A percentile compares a stretch with the other conserved stretches of the same genome.
Conservation (phyloP, 2,113 vertebrate species). For the Hyla sarda region DNA sequence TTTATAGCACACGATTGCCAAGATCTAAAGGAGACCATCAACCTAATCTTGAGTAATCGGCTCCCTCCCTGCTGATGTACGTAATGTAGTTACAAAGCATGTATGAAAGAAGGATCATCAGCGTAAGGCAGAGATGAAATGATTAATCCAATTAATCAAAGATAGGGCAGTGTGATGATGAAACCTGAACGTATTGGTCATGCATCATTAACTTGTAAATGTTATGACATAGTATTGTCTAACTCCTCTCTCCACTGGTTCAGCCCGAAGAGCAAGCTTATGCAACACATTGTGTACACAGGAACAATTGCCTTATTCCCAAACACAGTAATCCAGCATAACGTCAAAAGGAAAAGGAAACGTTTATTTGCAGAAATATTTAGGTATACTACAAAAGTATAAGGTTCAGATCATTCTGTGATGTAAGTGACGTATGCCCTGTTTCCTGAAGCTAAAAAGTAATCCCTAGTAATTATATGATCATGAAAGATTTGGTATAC, state of each 20-base stretch:
- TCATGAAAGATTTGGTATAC: no score
- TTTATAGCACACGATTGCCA: constrained; percentile 62
- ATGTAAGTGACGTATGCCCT: neutral
- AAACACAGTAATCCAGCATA: neutral
- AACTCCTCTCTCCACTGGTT: constrained; percentile 45
- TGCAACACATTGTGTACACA: constrained; percentile 34
- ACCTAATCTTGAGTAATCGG: constrained; percentile 61
- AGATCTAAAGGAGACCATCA: constrained; percentile 61
- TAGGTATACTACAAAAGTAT: neutral
- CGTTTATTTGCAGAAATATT: neutral
- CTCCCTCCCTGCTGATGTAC: constrained; percentile 54
- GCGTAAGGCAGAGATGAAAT: constrained; percentile 64
- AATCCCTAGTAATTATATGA: no score
- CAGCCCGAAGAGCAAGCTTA: constrained; percentile 64
- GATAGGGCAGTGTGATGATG: constrained; percentile 38
- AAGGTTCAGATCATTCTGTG: no score
- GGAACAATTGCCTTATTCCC: constrained; percentile 14
- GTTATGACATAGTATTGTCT: constrained; percentile 37
- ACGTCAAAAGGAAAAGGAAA: neutral
- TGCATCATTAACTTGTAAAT: constrained; percentile 61
- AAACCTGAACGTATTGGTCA: constrained; percentile 28
- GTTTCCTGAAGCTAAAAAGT: neutral
- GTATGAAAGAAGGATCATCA: constrained; percentile 66
- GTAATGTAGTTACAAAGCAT: constrained; percentile 62
- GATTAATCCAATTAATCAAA: constrained; percentile 61